These are phyloP conservation scores for Irena cyanogastra DNA, from an alignment of 2,113 vertebrate species.

Conservation along the genomic window DNA sequence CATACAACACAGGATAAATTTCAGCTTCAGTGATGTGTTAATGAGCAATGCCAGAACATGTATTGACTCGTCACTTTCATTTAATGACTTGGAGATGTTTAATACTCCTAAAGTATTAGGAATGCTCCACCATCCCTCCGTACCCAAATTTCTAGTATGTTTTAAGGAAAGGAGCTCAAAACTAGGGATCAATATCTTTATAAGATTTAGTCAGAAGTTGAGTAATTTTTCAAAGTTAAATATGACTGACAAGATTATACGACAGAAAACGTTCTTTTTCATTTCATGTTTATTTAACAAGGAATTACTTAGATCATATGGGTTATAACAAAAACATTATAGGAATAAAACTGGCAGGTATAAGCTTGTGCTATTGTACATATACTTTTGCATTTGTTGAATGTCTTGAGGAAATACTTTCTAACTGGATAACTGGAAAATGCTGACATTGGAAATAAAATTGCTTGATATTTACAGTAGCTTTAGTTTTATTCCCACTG, in stretches of 20 bases:
- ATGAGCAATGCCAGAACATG: neutral
- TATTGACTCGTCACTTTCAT: slow-evolving; percentile 4
- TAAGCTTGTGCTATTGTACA: neutral
- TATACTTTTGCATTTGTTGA: neutral
- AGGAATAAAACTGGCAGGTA: neutral
- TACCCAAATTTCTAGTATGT: neutral
- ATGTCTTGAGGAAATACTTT: neutral
- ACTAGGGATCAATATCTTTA: neutral
- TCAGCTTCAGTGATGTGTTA: neutral
- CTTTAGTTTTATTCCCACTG: neutral
- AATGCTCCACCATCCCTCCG: neutral
- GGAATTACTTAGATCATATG: neutral
- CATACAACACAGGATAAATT: neutral
- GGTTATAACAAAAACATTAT: neutral
- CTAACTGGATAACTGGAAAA: neutral
- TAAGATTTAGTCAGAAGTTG: neutral
- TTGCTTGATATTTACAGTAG: neutral
- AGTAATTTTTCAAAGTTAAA: neutral
- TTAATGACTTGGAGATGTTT: neutral
- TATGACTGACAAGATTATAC: neutral
- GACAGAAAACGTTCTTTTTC: neutral
- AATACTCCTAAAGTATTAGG: neutral
- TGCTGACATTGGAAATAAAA: neutral
- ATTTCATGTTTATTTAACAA: neutral
- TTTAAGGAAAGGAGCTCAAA: neutral